A percentile compares a stretch with the other conserved stretches of the same genome.
Conservation (phyloP, 2,113 vertebrate species). For the Pelecanus crispus region DNA sequence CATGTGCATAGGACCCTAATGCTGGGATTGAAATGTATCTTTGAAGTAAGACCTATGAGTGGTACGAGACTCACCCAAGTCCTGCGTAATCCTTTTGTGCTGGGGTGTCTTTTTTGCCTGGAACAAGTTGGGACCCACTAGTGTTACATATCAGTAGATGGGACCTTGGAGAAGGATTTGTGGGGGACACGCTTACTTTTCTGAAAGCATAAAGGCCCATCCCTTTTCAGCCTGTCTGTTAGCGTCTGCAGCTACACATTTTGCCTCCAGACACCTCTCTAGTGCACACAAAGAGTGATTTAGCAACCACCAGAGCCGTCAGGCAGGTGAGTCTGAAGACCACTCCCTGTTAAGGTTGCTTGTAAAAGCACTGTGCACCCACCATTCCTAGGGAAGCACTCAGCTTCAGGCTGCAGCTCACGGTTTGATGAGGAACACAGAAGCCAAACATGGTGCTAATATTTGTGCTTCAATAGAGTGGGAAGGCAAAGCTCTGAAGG, state of each 20-base stretch:
- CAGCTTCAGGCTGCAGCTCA: neutral
- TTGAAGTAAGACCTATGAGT: neutral
- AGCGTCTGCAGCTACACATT: neutral
- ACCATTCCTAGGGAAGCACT: fast-evolving
- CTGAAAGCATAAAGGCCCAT: neutral
- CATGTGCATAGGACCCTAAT: fast-evolving
- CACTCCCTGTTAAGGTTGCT: neutral
- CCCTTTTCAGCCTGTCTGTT: neutral
- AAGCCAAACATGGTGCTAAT: neutral
- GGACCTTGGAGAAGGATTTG: fast-evolving
- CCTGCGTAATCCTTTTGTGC: neutral
- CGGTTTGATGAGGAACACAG: neutral
- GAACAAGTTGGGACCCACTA: neutral
- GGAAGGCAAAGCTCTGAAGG: neutral
- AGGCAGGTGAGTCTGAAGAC: neutral
- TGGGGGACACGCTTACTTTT: neutral
- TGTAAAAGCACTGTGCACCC: neutral
- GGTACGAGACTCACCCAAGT: neutral
- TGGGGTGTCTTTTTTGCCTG: neutral
- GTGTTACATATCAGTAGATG: neutral
- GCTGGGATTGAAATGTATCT: neutral
- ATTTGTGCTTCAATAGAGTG: neutral
- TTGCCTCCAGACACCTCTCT: neutral
- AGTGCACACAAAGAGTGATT: neutral
- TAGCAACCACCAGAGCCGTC: neutral